Conservation (phyloP, 2,113 vertebrate species). For the Perca schrenkii region DNA sequence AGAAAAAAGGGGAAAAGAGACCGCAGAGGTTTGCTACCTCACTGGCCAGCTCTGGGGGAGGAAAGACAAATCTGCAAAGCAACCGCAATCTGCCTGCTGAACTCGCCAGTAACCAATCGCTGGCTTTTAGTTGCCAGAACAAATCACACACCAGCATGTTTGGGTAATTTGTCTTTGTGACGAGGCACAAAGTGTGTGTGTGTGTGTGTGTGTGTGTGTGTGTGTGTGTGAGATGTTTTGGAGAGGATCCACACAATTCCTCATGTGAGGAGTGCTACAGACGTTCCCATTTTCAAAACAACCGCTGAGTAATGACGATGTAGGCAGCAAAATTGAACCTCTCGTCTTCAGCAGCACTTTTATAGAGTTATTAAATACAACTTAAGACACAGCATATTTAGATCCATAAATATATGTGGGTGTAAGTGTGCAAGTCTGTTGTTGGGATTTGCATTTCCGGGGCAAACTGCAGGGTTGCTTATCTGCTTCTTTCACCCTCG, state of each 20-base stretch:
- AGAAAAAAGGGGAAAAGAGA: slow-evolving; percentile 15
- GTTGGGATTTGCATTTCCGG: slow-evolving; percentile 25
- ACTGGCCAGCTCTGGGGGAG: neutral
- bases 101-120: slow-evolving; percentile 54
- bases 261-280: slow-evolving; percentile 58
- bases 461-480: slow-evolving; percentile 24
- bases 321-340: slow-evolving; percentile 53
- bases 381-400: slow-evolving; percentile 31
- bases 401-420: slow-evolving; percentile 47
- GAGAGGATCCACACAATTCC: slow-evolving; percentile 39
- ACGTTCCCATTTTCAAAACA: slow-evolving; percentile 63
- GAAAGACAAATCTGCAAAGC: slow-evolving; percentile 39
- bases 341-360: slow-evolving; percentile 43
- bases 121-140: slow-evolving; percentile 54
- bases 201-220: slow-evolving; percentile 3
- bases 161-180: slow-evolving; percentile 56
- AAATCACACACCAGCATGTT: slow-evolving; percentile 57
- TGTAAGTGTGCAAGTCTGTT: slow-evolving; percentile 30
- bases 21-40: neutral
- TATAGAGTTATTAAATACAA: slow-evolving; percentile 54
- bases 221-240: slow-evolving; percentile 48
- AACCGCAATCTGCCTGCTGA: slow-evolving; percentile 47
- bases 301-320: slow-evolving; percentile 67
- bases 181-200: slow-evolving; percentile 1
- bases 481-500: neutral